Conservation (phyloP, 2,797 vertebrate genomes). For the Limnodromus scolopaceus region DNA sequence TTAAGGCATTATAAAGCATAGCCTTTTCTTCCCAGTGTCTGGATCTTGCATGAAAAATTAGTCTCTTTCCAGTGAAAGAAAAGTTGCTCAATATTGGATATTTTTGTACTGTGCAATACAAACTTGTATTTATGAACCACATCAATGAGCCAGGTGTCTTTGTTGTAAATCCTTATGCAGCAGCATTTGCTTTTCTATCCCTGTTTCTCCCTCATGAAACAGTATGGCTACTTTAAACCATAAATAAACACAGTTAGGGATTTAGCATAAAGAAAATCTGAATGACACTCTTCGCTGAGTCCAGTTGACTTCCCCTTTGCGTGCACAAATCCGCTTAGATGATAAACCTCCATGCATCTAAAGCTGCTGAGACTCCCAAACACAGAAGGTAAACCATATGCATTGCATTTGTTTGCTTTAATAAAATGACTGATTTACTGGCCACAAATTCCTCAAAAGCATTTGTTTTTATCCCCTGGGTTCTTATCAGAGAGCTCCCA, state of each 20-base stretch:
- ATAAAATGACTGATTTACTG: conserved; percentile 38
- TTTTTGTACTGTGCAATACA: not conserved
- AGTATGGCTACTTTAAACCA: not conserved
- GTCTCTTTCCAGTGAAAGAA: not conserved
- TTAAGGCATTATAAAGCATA: not conserved
- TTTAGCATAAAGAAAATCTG: not conserved
- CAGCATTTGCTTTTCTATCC: not conserved
- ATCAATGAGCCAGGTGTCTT: not conserved
- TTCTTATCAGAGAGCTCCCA: conserved; percentile 29
- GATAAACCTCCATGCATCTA: not conserved
- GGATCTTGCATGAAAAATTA: not conserved
- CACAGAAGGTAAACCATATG: not conserved
- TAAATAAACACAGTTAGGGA: not conserved
- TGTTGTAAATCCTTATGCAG: not conserved
- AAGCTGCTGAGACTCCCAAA: not conserved
- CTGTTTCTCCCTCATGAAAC: not conserved
- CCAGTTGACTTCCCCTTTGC: not conserved
- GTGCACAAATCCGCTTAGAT: not conserved
- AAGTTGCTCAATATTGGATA: not conserved
- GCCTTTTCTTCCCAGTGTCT: not conserved
- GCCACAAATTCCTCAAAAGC: conserved; percentile 8
- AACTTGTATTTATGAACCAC: not conserved
- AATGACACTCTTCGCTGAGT: not conserved
- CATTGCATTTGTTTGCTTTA: not conserved
- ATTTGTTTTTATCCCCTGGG: conserved; percentile 12